phyloP scores from a whole-genome alignment of 2,797 vertebrate species.

The Rhinatrema bivittatum region DNA sequence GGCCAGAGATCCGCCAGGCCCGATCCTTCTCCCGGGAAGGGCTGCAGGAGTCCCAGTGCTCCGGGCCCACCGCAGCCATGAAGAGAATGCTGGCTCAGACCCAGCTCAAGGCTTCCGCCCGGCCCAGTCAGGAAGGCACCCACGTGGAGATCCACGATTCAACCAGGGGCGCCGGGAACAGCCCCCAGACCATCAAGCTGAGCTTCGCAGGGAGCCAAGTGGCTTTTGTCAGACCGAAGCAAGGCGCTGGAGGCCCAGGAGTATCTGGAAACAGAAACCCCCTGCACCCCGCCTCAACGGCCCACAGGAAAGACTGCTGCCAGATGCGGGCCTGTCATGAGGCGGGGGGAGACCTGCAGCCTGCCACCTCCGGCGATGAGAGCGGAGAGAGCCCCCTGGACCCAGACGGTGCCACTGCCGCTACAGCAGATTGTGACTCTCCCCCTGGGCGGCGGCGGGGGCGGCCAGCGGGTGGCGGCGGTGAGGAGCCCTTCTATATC shows the following conservation, averaged over 20 bases:
- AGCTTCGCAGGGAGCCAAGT: constrained; percentile 54
- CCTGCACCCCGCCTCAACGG: not conserved
- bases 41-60: constrained; percentile 18
- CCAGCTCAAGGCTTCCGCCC: constrained; percentile 1
- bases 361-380: constrained; percentile 41
- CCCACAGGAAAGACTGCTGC: constrained; percentile 8
- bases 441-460: too few species aligned
- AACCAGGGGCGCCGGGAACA: constrained; percentile 45
- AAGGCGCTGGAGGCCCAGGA: constrained; percentile 16
- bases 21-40: constrained; percentile 13
- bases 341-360: constrained; percentile 8
- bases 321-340: constrained; percentile 16
- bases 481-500: constrained; percentile 87
- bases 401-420: constrained; percentile 42
- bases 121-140: constrained; percentile 48
- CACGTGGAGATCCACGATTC: constrained; percentile 60
- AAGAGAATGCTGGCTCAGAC: constrained; percentile 4
- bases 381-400: constrained; percentile 42
- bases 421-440: constrained; percentile 14
- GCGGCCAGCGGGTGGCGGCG: constrained; percentile 9
- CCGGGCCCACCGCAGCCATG: not conserved
- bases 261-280: too few species aligned
- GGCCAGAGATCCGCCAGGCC: too few species aligned
- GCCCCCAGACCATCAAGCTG: constrained; percentile 47
- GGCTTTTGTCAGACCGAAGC: constrained; percentile 37